Evolutionary conservation across 1,140 invertebrate genomes (phyloP), one percentile per base, ranked within the genome.

Genomic region (Kradibia gibbosae): DNA sequence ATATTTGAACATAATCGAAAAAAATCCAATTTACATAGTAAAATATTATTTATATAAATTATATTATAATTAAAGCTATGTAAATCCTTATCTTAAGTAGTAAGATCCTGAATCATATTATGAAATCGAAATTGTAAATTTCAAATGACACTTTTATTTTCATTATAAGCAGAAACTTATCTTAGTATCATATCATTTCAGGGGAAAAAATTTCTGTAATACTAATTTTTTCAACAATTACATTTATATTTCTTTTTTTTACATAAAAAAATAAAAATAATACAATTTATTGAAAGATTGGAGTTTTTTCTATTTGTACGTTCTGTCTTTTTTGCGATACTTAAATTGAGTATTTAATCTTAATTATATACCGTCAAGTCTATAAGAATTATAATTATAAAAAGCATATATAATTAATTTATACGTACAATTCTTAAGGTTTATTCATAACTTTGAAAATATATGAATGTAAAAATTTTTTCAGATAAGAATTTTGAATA

Each of bases 171-270:
- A 39, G 25, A 28, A 62, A 60, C 39, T 62, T 42, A 76, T 42
- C 8, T 60, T 45, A 10, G n/a, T 45, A 76, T 76, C 74, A 42
- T 45, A 42, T 76, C 11, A 76, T 39, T 76, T 57, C 53, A 48
- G 39, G n/a, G 5, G n/a, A 42, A 39, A 62, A 76, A 60, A 76
- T n/a, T n/a, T n/a, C n/a, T n/a, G n/a, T 62, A 45, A 76, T 28
- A 45, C 10, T 65, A 65, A 31, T 65, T 42, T 25, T 65, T 65
- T 57, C 13, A 20, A 53, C 50, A 53, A 53, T 57, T 57, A 5
- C 28, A 25, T 28, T 25, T 57, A 17, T 65, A 17, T 36, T 65
- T 65, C 36, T 65, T 20, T 36, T 20, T 67, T 20, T 67, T 39
- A 8, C 62, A 67, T 13, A 25, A 25, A n/a, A n/a, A 10, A 67